These are phyloP conservation scores for Homarus gammarus DNA, from an alignment of 2,888 invertebrate species.

Conservation along the genomic window DNA sequence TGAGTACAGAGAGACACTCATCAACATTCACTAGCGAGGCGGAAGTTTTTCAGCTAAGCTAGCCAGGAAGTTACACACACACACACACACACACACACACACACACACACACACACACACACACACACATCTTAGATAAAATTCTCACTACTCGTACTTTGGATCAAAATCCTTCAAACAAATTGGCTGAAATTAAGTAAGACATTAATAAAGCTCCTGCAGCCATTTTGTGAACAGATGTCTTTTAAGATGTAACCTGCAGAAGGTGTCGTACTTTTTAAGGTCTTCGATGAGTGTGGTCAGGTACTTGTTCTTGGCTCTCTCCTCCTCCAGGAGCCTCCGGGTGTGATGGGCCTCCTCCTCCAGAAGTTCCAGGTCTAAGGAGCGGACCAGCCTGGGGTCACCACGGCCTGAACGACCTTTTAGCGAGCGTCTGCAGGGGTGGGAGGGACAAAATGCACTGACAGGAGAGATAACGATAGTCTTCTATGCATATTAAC, in stretches of 20 bases:
- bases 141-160: too few relatives aligned
- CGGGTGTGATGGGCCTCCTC: constrained; percentile 63
- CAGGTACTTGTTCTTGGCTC: constrained; percentile 68
- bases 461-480: too few relatives aligned
- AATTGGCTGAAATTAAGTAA: too few relatives aligned
- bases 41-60: too few relatives aligned
- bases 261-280: constrained; percentile 59
- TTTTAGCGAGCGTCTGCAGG: constrained; percentile 10
- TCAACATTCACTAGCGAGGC: too few relatives aligned
- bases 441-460: background rate
- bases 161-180: too few relatives aligned
- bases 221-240: too few relatives aligned
- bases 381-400: constrained; percentile 65
- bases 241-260: too few relatives aligned
- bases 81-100: constrained; percentile 8
- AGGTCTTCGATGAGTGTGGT: constrained; percentile 66
- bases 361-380: constrained; percentile 71
- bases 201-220: too few relatives aligned
- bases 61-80: background rate
- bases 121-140: too few relatives aligned
- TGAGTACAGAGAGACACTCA: too few relatives aligned
- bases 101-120: constrained; percentile 12
- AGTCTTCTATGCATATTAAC: too few relatives aligned
- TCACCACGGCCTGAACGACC: constrained; percentile 58
- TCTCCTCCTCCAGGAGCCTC: constrained; percentile 61